Percentiles rank a stretch among this genome's conserved stretches.
phyloP scores from a whole-genome alignment of 2,888 invertebrate genomes.

The Caenorhabditis sp. region DNA sequence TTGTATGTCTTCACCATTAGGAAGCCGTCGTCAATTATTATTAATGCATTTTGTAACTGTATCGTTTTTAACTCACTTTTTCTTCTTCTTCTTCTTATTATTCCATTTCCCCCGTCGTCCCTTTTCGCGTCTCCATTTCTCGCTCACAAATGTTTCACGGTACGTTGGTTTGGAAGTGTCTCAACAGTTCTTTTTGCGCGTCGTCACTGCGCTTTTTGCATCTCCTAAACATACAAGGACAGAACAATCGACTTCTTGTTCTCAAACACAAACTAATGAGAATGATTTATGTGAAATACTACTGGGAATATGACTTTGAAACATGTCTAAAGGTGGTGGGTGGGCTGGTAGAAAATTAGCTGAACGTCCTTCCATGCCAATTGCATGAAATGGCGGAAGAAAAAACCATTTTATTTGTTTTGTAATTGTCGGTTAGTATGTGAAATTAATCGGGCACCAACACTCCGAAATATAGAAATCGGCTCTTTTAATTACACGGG shows the following conservation, averaged over 20 bases:
- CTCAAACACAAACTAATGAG: conserved; percentile 20
- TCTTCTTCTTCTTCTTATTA: neutral
- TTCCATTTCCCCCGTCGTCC: too few relatives aligned
- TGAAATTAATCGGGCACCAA: conserved; percentile 36
- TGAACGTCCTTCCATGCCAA: conserved; percentile 55
- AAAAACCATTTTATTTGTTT: conserved; percentile 53
- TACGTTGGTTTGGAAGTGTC: conserved; percentile 47
- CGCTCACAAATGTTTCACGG: conserved; percentile 32
- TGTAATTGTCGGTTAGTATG: conserved; percentile 57
- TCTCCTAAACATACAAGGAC: conserved; percentile 42
- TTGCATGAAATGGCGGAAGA: conserved; percentile 26
- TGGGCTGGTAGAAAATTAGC: conserved; percentile 47
- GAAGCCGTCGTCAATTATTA: conserved; percentile 20
- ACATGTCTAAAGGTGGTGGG: conserved; percentile 33
- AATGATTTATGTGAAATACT: conserved; percentile 45
- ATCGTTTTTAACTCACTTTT: conserved; percentile 23
- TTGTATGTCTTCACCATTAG: neutral
- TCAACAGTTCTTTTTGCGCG: conserved; percentile 26
- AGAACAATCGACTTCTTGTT: conserved; percentile 24
- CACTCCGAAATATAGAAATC: conserved; percentile 32
- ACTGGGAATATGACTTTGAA: conserved; percentile 41
- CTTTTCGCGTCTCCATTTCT: conserved; percentile 5
- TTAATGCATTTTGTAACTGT: conserved; percentile 53
- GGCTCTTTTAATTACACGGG: conserved; percentile 39
- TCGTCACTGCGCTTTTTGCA: too few relatives aligned